Base-by-base conservation (phyloP, 2,888 invertebrate species). In the Drosophila sordidapex region DNA sequence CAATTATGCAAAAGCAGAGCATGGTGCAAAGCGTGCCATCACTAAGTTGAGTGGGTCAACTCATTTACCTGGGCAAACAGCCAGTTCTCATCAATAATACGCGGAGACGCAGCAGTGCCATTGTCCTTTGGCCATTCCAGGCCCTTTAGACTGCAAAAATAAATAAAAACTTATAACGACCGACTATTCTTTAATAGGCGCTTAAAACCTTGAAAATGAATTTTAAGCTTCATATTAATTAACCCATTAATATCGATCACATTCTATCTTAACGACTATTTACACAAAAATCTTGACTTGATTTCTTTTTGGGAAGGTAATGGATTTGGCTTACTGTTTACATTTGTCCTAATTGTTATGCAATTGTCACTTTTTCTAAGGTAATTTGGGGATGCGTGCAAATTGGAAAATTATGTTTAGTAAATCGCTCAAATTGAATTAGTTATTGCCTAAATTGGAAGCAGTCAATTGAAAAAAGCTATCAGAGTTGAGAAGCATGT, bases 21-120 rank as follows among this genome's bases (percentile, higher is more conserved):
- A 48, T 33, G 53, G 54, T 60, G 66, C 63, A 74, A 72, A 82
- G 76, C 85, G 76, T 83, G 79, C 79, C 69, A 69, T 51, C 62
- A 68, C 56, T 61, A 58, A 57, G 51, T 57, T 62, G 53, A 81
- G 72, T 59, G 60, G 54, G 36, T 60, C 62, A 43, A 63, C 66
- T 63, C 79, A 90, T 87, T 91, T 81, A 93, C 93, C 92, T 93
- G 93, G 61, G 90, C 90, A 77, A 93, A 91, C 69, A 93, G 86
- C 93, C 93, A 93, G 86, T 91, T 91, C 84, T 93, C 93, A 84
- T 93, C 92, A 85, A 93, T 92, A 84, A 92, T 90, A 83, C 84
- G 85, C 76, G 87, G 87, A 79, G 90, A 78, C 72, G 85, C 81
- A 62, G 57, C 68, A 36, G 40, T 31, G 13, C 48, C 68, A 84